Conservation (phyloP, 2,888 invertebrate genomes). For the Reticulitermes lucifugus region DNA sequence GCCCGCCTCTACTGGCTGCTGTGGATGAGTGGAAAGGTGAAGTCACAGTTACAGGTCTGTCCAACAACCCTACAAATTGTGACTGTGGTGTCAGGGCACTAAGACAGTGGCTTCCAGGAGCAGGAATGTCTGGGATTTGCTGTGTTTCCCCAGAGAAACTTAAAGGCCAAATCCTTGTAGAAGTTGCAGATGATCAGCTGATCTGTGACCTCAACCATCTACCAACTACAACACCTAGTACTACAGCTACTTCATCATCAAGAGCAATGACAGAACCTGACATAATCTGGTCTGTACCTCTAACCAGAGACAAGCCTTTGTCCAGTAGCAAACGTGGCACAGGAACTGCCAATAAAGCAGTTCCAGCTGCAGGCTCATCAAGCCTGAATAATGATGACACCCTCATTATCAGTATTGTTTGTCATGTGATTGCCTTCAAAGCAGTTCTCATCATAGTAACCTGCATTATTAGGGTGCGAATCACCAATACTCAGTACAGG, state of each 20-base stretch:
- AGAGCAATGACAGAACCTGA: conserved; percentile 78
- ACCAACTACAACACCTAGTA: conserved; percentile 60
- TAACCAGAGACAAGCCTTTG: conserved; percentile 58
- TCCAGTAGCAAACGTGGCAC: conserved; percentile 44
- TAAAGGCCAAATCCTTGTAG: conserved; percentile 74
- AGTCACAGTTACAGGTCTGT: conserved; percentile 78
- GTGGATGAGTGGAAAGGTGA: conserved; percentile 85
- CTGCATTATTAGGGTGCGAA: conserved; percentile 83
- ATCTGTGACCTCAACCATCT: conserved; percentile 76
- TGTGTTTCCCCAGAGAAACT: conserved; percentile 78
- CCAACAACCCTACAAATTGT: conserved; percentile 84
- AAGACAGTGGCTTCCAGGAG: conserved; percentile 75
- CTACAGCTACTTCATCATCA: conserved; percentile 53
- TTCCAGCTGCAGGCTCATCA: conserved; percentile 59
- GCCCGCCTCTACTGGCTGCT: conserved; percentile 82
- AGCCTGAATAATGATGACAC: conserved; percentile 88
- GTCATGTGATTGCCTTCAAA: conserved; percentile 92
- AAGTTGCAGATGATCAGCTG: conserved; percentile 84
- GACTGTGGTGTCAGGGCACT: conserved; percentile 86
- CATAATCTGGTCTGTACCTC: conserved; percentile 91
- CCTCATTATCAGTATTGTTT: conserved; percentile 94
- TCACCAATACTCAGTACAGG: conserved; percentile 74
- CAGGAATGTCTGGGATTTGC: conserved; percentile 58
- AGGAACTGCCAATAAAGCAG: conserved; percentile 48
- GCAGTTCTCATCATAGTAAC: conserved; percentile 89